These are phyloP conservation scores for Maccullochella peelii DNA, from an alignment of 2,113 vertebrate genomes.

Conservation along the genomic window DNA sequence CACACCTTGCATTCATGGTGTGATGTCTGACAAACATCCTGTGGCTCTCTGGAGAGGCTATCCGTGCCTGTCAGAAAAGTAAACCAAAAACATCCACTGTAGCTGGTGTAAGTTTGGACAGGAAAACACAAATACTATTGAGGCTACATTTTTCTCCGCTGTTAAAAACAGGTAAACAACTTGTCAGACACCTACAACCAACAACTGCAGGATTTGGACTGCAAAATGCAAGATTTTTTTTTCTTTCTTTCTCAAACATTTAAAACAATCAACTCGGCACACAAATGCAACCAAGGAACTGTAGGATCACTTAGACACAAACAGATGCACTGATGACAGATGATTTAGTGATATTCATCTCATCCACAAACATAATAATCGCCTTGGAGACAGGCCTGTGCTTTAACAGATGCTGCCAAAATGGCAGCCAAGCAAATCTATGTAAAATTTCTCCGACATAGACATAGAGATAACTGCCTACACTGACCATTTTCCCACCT, in stretches of 20 bases:
- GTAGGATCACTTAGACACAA: conserved; percentile 10
- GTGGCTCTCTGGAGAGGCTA: conserved; percentile 19
- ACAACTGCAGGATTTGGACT: background rate
- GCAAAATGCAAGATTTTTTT: background rate
- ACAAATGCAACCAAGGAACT: background rate
- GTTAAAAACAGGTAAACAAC: conserved; percentile 18
- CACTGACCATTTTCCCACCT: conserved; percentile 44
- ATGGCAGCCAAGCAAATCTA: conserved; percentile 51
- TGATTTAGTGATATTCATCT: conserved; percentile 46
- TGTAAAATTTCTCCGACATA: background rate
- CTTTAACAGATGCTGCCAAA: conserved; percentile 65
- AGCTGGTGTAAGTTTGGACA: background rate
- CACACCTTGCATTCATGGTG: conserved; percentile 11
- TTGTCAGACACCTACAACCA: background rate
- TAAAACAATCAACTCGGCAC: background rate
- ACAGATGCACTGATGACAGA: conserved; percentile 51
- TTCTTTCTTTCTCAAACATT: background rate
- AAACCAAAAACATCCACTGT: background rate
- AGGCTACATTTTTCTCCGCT: conserved; percentile 1
- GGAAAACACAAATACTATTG: conserved; percentile 8
- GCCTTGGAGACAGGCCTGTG: conserved; percentile 48
- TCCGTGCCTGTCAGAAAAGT: conserved; percentile 20
- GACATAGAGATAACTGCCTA: conserved; percentile 28
- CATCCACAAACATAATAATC: conserved; percentile 45
- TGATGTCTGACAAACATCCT: conserved; percentile 18